Percentiles rank a stretch among this genome's conserved stretches.
Evolutionary conservation across 2,888 invertebrate species (phyloP).

Genomic region (Drosophila leonis): DNA sequence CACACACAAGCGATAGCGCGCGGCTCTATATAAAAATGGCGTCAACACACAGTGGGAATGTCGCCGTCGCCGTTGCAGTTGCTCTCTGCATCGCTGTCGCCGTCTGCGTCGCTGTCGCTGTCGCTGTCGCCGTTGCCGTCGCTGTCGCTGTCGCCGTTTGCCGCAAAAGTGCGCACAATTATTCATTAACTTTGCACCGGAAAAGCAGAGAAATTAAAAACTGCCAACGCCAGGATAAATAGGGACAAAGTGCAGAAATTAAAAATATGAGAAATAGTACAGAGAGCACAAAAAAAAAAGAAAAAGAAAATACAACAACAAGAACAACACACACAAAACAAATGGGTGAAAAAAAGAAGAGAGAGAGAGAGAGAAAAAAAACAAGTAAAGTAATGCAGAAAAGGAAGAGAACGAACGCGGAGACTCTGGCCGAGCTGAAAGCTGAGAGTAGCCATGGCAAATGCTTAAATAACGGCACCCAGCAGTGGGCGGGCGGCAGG

Average conservation of each 20-base stretch:
- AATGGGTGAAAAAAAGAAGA: constrained; percentile 15
- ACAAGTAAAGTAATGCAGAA: constrained; percentile 2
- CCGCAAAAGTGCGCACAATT: constrained; percentile 83
- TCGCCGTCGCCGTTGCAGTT: constrained; percentile 57
- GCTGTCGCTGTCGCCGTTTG: constrained; percentile 65
- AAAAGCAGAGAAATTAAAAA: constrained; percentile 84
- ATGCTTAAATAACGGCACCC: constrained; percentile 58
- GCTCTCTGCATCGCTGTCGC: constrained; percentile 18
- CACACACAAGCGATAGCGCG: constrained; percentile 21
- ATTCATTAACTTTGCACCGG: constrained; percentile 84
- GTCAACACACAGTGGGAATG: constrained; percentile 66
- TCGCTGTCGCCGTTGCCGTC: constrained; percentile 48
- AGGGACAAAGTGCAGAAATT: constrained; percentile 83
- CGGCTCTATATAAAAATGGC: constrained; percentile 60
- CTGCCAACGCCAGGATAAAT: constrained; percentile 83
- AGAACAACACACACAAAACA: constrained; percentile 29
- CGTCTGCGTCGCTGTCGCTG: constrained; percentile 15
- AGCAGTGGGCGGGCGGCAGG: constrained; percentile 7
- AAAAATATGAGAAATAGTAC: constrained; percentile 79
- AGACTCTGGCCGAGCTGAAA: constrained; percentile 30
- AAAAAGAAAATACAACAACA: constrained; percentile 20
- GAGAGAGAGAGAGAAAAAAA: neutral
- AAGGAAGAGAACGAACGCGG: constrained; percentile 12
- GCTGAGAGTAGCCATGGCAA: constrained; percentile 52
- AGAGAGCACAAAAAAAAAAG: constrained; percentile 48